phyloP scores from a whole-genome alignment of 2,797 vertebrate species.

The Tachyglossus aculeatus region DNA sequence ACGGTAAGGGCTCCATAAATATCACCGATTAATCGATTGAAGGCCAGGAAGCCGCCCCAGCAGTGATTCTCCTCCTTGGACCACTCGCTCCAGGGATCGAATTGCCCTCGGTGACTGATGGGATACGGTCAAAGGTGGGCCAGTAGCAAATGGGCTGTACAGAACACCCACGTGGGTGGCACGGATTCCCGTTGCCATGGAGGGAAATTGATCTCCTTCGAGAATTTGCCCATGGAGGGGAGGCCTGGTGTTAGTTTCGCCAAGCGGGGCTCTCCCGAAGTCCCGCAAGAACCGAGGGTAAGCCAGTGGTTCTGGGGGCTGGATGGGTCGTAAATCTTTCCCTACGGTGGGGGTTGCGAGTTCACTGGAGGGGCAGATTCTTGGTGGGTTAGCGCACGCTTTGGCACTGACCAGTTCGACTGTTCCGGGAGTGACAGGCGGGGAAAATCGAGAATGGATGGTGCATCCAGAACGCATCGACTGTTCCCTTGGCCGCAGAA shows the following conservation, averaged over 20 bases:
- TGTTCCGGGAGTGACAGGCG: conserved; percentile 50
- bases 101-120: too few relatives aligned
- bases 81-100: too few relatives aligned
- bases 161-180: too few relatives aligned
- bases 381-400: conserved; percentile 48
- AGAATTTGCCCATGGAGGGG: neutral
- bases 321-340: conserved; percentile 45
- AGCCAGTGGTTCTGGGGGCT: conserved; percentile 36
- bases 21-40: too few relatives aligned
- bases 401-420: conserved; percentile 55
- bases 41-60: too few relatives aligned
- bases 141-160: too few relatives aligned
- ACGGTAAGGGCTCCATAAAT: too few relatives aligned
- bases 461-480: conserved; percentile 26
- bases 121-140: too few relatives aligned
- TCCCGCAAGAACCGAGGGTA: conserved; percentile 45
- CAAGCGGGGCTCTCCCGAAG: conserved; percentile 49
- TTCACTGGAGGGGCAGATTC: conserved; percentile 57
- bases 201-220: conserved; percentile 43
- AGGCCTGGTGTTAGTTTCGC: conserved; percentile 22
- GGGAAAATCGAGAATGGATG: conserved; percentile 54
- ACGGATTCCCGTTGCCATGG: too few relatives aligned
- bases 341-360: conserved; percentile 46
- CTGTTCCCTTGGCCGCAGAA: conserved; percentile 36
- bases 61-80: too few relatives aligned